These are phyloP conservation scores for Diaphora mendica DNA, from an alignment of 2,888 invertebrate genomes.

Conservation along the genomic window DNA sequence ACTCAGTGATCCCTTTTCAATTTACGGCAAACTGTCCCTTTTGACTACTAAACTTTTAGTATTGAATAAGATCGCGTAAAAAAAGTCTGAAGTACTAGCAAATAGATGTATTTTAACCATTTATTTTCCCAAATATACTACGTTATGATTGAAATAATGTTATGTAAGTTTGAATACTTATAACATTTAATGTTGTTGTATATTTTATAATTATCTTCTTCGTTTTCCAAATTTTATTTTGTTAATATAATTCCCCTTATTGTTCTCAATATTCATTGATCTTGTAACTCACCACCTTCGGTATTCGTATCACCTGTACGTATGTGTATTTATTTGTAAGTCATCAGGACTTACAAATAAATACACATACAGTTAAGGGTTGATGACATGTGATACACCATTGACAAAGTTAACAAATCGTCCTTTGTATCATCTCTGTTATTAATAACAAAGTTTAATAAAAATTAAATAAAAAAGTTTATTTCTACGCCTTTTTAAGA, in stretches of 20 bases:
- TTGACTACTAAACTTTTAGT: slow-evolving; percentile 21
- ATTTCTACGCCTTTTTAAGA: neutral
- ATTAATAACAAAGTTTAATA: too few species aligned
- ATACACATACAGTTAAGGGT: too few species aligned
- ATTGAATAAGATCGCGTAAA: slow-evolving; percentile 12
- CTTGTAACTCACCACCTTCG: too few species aligned
- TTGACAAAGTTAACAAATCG: neutral
- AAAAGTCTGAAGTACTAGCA: neutral
- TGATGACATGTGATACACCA: too few species aligned
- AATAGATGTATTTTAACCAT: neutral
- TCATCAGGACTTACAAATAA: too few species aligned
- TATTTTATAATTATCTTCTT: too few species aligned
- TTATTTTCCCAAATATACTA: neutral
- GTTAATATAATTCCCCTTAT: too few species aligned
- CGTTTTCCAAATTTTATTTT: too few species aligned
- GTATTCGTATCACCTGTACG: too few species aligned
- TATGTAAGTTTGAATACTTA: neutral
- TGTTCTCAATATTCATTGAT: too few species aligned
- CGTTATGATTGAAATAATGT: neutral
- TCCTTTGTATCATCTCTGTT: neutral
- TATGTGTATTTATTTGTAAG: too few species aligned
- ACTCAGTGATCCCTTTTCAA: slow-evolving; percentile 48
- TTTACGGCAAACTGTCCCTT: slow-evolving; percentile 32
- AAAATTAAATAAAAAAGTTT: neutral
- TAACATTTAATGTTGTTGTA: neutral